A percentile compares a stretch with the other conserved stretches of the same genome.
Conservation (phyloP, 2,888 invertebrate species). For the Stenoptilia bipunctidactyla region DNA sequence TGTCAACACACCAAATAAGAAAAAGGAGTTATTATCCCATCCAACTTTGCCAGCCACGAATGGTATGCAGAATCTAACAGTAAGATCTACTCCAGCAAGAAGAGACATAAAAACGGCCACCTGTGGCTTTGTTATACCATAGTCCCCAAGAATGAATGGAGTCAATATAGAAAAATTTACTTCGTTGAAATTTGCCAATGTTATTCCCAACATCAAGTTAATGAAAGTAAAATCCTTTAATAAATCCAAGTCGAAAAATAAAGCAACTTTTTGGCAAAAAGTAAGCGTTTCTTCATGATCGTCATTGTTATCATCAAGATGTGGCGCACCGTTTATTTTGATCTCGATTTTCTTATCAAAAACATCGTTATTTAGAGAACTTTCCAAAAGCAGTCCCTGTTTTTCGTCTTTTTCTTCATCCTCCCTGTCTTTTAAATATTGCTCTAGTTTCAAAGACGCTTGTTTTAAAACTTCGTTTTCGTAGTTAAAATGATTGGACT, state of each 20-base stretch:
- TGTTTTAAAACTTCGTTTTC: constrained; percentile 72
- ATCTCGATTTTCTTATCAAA: constrained; percentile 25
- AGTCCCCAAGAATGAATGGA: constrained; percentile 79
- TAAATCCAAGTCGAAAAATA: constrained; percentile 79
- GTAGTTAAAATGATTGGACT: constrained; percentile 70
- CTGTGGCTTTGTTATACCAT: constrained; percentile 70
- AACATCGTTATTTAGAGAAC: constrained; percentile 36
- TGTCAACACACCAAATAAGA: constrained; percentile 75
- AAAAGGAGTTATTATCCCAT: constrained; percentile 80
- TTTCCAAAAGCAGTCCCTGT: constrained; percentile 38
- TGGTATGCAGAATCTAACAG: constrained; percentile 75
- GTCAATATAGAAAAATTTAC: constrained; percentile 80
- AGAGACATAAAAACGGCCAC: constrained; percentile 79
- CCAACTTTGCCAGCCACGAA: constrained; percentile 77
- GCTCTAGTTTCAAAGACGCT: constrained; percentile 64
- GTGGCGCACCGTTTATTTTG: too few relatives aligned
- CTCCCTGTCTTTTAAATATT: constrained; percentile 56
- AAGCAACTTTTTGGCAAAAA: constrained; percentile 67
- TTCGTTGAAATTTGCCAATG: constrained; percentile 79
- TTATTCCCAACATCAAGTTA: constrained; percentile 79
- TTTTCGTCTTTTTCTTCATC: constrained; percentile 29
- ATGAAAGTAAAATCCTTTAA: constrained; percentile 77
- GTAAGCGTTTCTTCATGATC: constrained; percentile 35
- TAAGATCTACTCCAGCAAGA: constrained; percentile 75
- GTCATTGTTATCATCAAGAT: constrained; percentile 12